phyloP scores from a whole-genome alignment of 2,888 invertebrate genomes.

The Laothoe populi region DNA sequence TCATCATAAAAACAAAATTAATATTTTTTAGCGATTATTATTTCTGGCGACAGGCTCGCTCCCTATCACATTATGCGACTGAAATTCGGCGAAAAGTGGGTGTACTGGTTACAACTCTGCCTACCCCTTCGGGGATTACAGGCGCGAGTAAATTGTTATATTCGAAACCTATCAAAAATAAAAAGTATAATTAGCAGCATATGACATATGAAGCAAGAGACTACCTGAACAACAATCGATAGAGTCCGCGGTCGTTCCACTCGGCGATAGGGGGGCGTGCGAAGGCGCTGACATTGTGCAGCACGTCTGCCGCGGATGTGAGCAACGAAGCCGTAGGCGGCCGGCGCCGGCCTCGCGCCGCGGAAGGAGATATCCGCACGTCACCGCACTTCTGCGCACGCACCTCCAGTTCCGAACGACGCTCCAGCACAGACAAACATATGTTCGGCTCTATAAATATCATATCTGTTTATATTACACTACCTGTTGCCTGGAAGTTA shows the following conservation, averaged over 20 bases:
- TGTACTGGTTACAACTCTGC: too few species aligned
- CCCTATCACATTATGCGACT: too few species aligned
- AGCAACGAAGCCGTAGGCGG: conserved; percentile 65
- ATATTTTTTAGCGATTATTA: too few species aligned
- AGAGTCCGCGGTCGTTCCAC: conserved; percentile 74
- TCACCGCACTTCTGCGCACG: conserved; percentile 66
- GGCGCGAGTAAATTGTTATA: too few species aligned
- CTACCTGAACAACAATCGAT: conserved; percentile 72
- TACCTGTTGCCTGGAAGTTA: too few species aligned
- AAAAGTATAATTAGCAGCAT: not conserved
- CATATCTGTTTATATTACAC: not conserved
- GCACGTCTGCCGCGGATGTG: conserved; percentile 57
- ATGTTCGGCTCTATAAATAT: conserved; percentile 68
- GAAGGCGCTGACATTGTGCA: conserved; percentile 64
- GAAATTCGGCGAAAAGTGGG: too few species aligned
- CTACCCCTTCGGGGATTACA: too few species aligned
- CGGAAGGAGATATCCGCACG: conserved; percentile 51
- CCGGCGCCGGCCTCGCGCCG: conserved; percentile 40
- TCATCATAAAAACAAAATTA: too few species aligned
- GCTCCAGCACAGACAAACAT: conserved; percentile 65
- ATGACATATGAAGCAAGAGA: not conserved
- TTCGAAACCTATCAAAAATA: too few species aligned
- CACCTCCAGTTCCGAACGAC: conserved; percentile 68
- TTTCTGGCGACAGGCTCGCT: too few species aligned
- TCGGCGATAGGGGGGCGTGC: conserved; percentile 58